A percentile compares a stretch with the other conserved stretches of the same genome.
These are phyloP conservation scores for Drosophila lowei DNA, from an alignment of 1,140 invertebrate genomes.

Conservation along the genomic window DNA sequence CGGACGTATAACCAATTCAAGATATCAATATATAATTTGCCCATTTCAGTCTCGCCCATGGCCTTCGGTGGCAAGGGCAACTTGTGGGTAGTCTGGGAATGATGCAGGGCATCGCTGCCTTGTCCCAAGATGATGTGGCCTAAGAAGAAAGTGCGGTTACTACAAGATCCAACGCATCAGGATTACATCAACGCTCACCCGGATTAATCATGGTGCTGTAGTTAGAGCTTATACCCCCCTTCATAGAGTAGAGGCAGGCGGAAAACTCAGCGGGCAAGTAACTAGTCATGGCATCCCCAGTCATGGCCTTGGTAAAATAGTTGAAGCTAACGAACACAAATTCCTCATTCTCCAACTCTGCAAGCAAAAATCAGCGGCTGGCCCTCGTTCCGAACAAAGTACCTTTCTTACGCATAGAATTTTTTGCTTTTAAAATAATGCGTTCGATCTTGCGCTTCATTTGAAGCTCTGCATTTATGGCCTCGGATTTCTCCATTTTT, in stretches of 20 bases:
- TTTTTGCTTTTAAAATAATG: slow-evolving; percentile 36
- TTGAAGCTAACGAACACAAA: slow-evolving; percentile 69
- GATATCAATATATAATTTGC: no score
- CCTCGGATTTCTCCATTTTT: slow-evolving; percentile 29
- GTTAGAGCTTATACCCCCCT: slow-evolving; percentile 46
- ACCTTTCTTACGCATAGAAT: slow-evolving; percentile 42
- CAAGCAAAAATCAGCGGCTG: neutral
- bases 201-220: slow-evolving; percentile 72
- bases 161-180: no score
- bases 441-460: slow-evolving; percentile 69
- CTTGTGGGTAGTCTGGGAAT: no score
- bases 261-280: slow-evolving; percentile 76
- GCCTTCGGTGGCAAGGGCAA: no score
- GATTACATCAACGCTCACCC: slow-evolving; percentile 26
- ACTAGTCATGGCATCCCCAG: slow-evolving; percentile 30
- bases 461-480: no score
- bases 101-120: slow-evolving; percentile 57
- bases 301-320: slow-evolving; percentile 57
- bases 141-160: neutral
- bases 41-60: no score
- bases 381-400: neutral
- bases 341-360: slow-evolving; percentile 50
- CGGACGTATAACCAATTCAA: no score
- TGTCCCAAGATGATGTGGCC: slow-evolving; percentile 62
- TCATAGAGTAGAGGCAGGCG: slow-evolving; percentile 58